phyloP scores from a whole-genome alignment of 2,888 invertebrate genomes.

The Dicycla oo region DNA sequence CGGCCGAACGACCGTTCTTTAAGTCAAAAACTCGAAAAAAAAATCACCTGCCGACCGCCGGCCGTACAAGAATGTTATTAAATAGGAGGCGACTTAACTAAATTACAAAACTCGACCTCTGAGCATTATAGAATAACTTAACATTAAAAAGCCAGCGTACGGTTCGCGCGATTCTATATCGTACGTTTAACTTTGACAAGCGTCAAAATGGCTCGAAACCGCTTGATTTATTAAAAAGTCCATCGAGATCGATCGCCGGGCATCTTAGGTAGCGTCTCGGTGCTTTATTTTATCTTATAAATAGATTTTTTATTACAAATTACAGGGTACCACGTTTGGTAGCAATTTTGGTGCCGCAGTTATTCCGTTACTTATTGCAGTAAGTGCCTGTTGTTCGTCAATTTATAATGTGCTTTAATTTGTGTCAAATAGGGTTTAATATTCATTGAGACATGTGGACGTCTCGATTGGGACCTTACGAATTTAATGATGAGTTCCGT shows the following conservation, averaged over 20 bases:
- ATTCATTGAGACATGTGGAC: slow-evolving; percentile 70
- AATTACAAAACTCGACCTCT: slow-evolving; percentile 89
- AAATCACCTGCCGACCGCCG: slow-evolving; percentile 85
- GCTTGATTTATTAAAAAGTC: slow-evolving; percentile 85
- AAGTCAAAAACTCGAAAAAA: slow-evolving; percentile 76
- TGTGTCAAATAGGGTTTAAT: slow-evolving; percentile 81
- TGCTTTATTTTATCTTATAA: slow-evolving; percentile 90
- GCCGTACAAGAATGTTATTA: slow-evolving; percentile 85
- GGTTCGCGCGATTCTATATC: slow-evolving; percentile 81
- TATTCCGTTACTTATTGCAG: slow-evolving; percentile 74
- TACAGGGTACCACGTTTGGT: slow-evolving; percentile 90
- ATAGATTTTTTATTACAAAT: slow-evolving; percentile 90
- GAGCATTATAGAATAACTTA: slow-evolving; percentile 88
- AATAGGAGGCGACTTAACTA: slow-evolving; percentile 90
- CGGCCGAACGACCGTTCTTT: slow-evolving; percentile 75
- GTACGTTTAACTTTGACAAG: slow-evolving; percentile 84
- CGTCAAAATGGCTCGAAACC: slow-evolving; percentile 83
- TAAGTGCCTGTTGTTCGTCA: slow-evolving; percentile 74
- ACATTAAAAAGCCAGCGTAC: slow-evolving; percentile 75
- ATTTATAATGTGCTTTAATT: slow-evolving; percentile 81
- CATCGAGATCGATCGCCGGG: slow-evolving; percentile 85
- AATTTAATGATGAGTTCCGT: slow-evolving; percentile 82
- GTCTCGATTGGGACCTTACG: slow-evolving; percentile 67
- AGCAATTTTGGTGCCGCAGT: slow-evolving; percentile 86
- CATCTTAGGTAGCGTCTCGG: slow-evolving; percentile 89